These are phyloP conservation scores for Zenarchopterus dispar DNA, from an alignment of 2,797 vertebrate genomes.

Conservation along the genomic window DNA sequence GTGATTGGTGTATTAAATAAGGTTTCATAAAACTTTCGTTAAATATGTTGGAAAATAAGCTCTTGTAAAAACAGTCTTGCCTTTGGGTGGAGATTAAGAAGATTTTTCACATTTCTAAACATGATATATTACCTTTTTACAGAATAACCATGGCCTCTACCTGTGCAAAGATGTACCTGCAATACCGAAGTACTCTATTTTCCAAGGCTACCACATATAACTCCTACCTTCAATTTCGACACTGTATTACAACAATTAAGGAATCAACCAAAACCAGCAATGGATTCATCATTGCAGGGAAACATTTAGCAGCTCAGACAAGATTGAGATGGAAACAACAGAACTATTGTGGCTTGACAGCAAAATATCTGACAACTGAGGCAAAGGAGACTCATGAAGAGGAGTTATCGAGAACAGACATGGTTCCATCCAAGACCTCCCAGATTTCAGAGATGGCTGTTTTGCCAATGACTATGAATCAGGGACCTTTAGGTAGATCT, in stretches of 20 bases:
- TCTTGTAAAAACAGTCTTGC: no score
- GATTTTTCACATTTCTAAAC: not conserved
- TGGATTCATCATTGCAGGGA: conserved; percentile 8
- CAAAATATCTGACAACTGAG: conserved; percentile 45
- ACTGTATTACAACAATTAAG: not conserved
- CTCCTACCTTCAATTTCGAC: conserved; percentile 15
- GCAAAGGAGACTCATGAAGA: conserved; percentile 7
- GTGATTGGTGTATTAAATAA: no score
- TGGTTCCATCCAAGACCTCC: conserved; percentile 14
- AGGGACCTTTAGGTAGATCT: conserved; percentile 55
- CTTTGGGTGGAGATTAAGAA: no score
- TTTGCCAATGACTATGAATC: conserved; percentile 75
- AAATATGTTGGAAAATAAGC: no score
- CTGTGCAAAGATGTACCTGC: conserved; percentile 62
- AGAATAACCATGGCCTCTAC: conserved; percentile 64
- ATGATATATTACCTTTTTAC: conserved; percentile 6
- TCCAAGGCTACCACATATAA: conserved; percentile 33
- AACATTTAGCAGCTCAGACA: not conserved
- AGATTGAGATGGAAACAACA: conserved; percentile 41
- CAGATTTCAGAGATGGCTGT: conserved; percentile 51
- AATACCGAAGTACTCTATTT: conserved; percentile 56
- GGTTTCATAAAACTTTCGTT: no score
- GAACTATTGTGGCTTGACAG: conserved; percentile 33
- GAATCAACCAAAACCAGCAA: conserved; percentile 7
- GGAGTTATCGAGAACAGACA: conserved; percentile 25